Evolutionary conservation across 2,888 invertebrate species (phyloP).

Genomic region (Melinaea marsaeus): DNA sequence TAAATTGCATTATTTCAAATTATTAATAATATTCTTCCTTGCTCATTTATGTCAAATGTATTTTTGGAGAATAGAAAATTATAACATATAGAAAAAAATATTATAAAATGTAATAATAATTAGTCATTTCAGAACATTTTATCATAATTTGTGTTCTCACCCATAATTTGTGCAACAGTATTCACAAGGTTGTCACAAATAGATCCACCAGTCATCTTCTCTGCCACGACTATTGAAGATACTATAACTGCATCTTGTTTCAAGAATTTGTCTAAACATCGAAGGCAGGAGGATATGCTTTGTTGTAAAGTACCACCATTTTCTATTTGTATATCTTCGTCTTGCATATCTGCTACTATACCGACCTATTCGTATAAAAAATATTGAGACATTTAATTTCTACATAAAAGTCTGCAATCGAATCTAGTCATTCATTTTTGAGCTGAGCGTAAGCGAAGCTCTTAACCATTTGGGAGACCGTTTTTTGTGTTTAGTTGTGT

Average conservation of each 20-base stretch:
- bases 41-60: no score
- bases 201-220: conserved; percentile 81
- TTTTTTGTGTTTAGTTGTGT: no score
- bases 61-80: no score
- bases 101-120: background rate
- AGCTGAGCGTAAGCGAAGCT: no score
- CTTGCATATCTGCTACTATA: conserved; percentile 86
- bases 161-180: conserved; percentile 83
- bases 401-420: no score
- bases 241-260: conserved; percentile 84
- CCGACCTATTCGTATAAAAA: conserved; percentile 74
- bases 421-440: no score
- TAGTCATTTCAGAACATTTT: conserved; percentile 26
- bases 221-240: conserved; percentile 91
- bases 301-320: conserved; percentile 92
- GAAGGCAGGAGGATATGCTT: conserved; percentile 88
- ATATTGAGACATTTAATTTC: no score
- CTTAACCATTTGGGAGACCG: no score
- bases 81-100: background rate
- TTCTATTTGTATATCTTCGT: conserved; percentile 82
- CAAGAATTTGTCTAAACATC: conserved; percentile 85
- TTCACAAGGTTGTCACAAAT: conserved; percentile 83
- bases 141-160: conserved; percentile 44
- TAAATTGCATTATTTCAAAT: no score
- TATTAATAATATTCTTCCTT: no score